phyloP scores from a whole-genome alignment of 2,888 invertebrate species.

The Ectemnius continuus region DNA sequence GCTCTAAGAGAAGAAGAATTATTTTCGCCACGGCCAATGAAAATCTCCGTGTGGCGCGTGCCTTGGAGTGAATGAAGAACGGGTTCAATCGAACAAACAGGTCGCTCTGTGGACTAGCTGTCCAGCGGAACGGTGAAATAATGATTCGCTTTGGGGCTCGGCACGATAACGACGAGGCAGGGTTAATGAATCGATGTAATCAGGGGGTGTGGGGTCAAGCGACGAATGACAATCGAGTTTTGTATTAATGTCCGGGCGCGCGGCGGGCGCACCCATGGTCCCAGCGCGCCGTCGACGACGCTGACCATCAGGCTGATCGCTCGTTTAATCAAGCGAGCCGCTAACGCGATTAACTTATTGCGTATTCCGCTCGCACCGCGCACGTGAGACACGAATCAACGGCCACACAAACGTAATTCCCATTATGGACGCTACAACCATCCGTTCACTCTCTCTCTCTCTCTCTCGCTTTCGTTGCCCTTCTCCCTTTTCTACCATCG shows the following conservation, averaged over 20 bases:
- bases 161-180: conserved; percentile 27
- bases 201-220: conserved; percentile 53
- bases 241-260: conserved; percentile 62
- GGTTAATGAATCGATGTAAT: conserved; percentile 64
- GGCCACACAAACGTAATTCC: conserved; percentile 68
- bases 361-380: conserved; percentile 66
- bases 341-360: conserved; percentile 74
- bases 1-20: no score
- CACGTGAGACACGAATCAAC: conserved; percentile 71
- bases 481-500: conserved; percentile 1
- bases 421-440: conserved; percentile 39
- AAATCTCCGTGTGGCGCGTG: no score
- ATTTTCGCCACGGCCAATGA: no score
- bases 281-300: conserved; percentile 46
- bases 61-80: no score
- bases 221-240: conserved; percentile 71
- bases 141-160: conserved; percentile 41
- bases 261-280: conserved; percentile 56
- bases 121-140: conserved; percentile 24
- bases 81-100: no score
- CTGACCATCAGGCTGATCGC: conserved; percentile 66
- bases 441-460: conserved; percentile 6
- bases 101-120: no score
- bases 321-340: conserved; percentile 71
- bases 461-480: conserved; percentile 12